A percentile compares a stretch with the other conserved stretches of the same genome.
These are phyloP conservation scores for Pseudois nayaur DNA, from an alignment of 2,113 vertebrate species.

Conservation along the genomic window DNA sequence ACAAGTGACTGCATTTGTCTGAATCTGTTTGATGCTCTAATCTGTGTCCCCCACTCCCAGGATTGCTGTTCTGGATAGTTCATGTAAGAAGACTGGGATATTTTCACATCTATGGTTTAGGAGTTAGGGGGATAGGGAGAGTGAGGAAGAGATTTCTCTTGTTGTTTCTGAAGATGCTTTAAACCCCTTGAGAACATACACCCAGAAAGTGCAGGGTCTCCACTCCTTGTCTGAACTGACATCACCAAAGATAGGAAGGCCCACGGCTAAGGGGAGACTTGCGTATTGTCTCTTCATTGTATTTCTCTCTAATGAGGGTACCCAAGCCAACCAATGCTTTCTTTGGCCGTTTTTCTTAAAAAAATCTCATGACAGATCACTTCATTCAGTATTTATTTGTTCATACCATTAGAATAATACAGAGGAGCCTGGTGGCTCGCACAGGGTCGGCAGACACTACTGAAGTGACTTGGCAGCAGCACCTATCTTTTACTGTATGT, in stretches of 20 bases:
- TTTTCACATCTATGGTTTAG: neutral
- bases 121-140: neutral
- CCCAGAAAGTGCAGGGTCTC: neutral
- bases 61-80: neutral
- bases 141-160: neutral
- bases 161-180: neutral
- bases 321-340: neutral
- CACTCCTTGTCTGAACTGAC: neutral
- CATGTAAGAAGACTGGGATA: neutral
- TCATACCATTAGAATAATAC: neutral
- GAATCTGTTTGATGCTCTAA: neutral
- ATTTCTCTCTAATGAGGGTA: neutral
- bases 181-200: neutral
- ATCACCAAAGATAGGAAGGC: neutral
- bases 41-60: neutral
- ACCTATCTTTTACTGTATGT: neutral
- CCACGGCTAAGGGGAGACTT: neutral
- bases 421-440: too few relatives aligned
- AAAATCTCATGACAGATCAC: neutral
- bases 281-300: neutral
- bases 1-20: neutral
- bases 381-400: neutral
- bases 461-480: too few relatives aligned
- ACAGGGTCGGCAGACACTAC: too few relatives aligned
- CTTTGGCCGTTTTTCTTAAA: neutral